Conservation (phyloP, 2,888 invertebrate genomes). For the Protodeltote pygarga region DNA sequence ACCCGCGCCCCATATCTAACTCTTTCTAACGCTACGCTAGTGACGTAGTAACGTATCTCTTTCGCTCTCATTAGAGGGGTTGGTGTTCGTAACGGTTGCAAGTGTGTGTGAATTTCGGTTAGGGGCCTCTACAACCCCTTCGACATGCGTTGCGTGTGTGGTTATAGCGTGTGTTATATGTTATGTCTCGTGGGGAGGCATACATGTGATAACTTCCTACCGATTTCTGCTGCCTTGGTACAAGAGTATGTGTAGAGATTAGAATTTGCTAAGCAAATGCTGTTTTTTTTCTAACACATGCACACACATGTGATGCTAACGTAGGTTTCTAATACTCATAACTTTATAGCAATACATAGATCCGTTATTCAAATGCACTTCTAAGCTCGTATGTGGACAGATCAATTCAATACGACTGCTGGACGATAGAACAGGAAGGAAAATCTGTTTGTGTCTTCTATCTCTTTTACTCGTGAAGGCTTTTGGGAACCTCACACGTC, state of each 20-base stretch:
- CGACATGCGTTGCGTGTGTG: constrained; percentile 77
- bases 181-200: constrained; percentile 75
- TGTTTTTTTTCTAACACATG: constrained; percentile 80
- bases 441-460: constrained; percentile 39
- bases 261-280: constrained; percentile 86
- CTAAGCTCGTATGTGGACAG: constrained; percentile 53
- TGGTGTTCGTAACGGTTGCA: constrained; percentile 52
- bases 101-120: constrained; percentile 69
- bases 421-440: constrained; percentile 50
- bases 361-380: constrained; percentile 54
- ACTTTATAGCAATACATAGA: constrained; percentile 15
- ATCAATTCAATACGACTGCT: constrained; percentile 58
- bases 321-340: constrained; percentile 63
- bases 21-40: constrained; percentile 70
- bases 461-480: constrained; percentile 46
- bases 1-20: constrained; percentile 66
- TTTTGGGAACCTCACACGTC: constrained; percentile 53
- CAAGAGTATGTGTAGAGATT: constrained; percentile 86
- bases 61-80: constrained; percentile 72
- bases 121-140: constrained; percentile 80
- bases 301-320: constrained; percentile 63
- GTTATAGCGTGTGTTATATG: constrained; percentile 77
- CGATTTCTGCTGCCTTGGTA: constrained; percentile 76
- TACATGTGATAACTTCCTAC: constrained; percentile 74
- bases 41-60: constrained; percentile 56